Evolutionary conservation across 2,113 vertebrate species (phyloP).

Genomic region (Papio anubis): DNA sequence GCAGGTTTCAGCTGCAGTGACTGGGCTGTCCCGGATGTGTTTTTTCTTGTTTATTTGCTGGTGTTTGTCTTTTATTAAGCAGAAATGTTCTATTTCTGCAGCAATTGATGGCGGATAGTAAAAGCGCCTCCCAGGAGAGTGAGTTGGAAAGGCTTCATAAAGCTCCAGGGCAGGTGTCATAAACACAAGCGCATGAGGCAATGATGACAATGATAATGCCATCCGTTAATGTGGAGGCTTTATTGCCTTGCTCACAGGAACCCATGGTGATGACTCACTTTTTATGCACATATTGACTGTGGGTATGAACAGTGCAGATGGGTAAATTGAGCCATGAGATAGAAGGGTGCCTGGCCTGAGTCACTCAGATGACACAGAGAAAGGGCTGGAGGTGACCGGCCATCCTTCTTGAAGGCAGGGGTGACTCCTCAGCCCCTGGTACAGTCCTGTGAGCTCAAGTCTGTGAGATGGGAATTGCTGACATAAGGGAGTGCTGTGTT

Average conservation of each 20-base stretch:
- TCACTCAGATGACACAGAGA: not conserved
- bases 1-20: accelerated
- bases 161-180: not conserved
- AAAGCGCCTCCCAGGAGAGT: not conserved
- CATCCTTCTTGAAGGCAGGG: not conserved
- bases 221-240: accelerated
- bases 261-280: accelerated
- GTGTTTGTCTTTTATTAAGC: not conserved
- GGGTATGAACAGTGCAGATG: not conserved
- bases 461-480: too few relatives aligned
- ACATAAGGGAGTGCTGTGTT: not conserved
- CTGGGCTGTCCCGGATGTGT: accelerated
- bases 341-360: not conserved
- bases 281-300: not conserved
- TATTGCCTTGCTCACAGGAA: not conserved
- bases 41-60: not conserved
- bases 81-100: not conserved
- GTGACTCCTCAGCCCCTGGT: not conserved
- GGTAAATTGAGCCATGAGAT: not conserved
- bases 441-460: accelerated
- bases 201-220: not conserved
- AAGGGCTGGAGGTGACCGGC: not conserved
- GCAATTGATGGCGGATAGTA: not conserved
- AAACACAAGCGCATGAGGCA: accelerated
- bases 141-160: not conserved